These are phyloP conservation scores for Seriola aureovittata DNA, from an alignment of 2,113 vertebrate genomes.

Conservation along the genomic window DNA sequence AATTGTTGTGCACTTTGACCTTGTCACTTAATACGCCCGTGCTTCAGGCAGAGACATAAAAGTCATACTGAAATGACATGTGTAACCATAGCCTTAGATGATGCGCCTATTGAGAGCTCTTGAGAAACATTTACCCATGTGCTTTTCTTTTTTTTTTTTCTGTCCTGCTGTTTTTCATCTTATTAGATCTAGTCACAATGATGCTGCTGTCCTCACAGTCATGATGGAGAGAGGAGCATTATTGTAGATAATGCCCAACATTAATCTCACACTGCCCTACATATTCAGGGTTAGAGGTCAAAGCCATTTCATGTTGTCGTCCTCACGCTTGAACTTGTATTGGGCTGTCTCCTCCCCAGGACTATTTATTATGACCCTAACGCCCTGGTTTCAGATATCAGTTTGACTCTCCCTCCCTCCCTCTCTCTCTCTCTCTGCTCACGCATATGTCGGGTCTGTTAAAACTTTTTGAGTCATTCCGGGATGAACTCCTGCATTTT, in stretches of 20 bases:
- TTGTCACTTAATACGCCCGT: constrained; percentile 34
- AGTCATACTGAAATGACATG: background rate
- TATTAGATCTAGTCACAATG: constrained; percentile 20
- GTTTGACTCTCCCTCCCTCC: constrained; percentile 18
- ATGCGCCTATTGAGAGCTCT: constrained; percentile 16
- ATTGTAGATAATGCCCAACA: constrained; percentile 66
- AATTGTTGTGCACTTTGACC: background rate
- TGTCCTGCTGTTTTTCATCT: constrained; percentile 43
- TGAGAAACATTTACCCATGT: background rate
- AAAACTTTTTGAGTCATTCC: constrained; percentile 3
- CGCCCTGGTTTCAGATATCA: constrained; percentile 56
- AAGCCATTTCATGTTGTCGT: constrained; percentile 63
- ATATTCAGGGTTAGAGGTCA: constrained; percentile 66
- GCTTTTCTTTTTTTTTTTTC: background rate
- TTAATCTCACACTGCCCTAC: constrained; percentile 77
- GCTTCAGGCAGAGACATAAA: constrained; percentile 32
- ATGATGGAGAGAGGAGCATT: constrained; percentile 51
- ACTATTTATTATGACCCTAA: constrained; percentile 64
- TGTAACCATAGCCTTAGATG: constrained; percentile 34
- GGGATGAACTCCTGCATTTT: constrained; percentile 12
- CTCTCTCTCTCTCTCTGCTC: constrained; percentile 10
- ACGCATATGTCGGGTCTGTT: constrained; percentile 1
- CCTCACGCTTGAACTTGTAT: constrained; percentile 52
- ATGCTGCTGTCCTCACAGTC: constrained; percentile 36
- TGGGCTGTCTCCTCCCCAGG: constrained; percentile 21